Evolutionary conservation across 2,113 vertebrate genomes (phyloP).

Genomic region (Lichenostomus cassidix): DNA sequence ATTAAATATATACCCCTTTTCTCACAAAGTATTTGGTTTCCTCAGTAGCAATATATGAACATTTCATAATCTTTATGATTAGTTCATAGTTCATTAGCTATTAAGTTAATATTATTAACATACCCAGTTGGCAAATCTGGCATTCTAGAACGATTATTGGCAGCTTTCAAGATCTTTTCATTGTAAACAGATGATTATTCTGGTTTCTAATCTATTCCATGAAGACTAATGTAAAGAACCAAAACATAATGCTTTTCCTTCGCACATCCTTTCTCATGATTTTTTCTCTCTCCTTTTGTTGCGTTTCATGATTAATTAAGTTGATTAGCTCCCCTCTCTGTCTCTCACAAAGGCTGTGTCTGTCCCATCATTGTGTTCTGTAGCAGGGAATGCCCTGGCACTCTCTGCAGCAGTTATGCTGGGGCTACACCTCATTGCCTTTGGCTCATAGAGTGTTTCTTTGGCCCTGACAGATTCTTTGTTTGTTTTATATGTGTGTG

Average conservation of each 20-base stretch:
- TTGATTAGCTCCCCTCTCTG: background rate
- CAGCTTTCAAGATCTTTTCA: background rate
- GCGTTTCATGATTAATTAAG: background rate
- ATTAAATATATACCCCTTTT: slow-evolving; percentile 17
- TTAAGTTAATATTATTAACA: slow-evolving; percentile 3
- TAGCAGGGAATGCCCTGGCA: background rate
- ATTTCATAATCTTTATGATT: background rate
- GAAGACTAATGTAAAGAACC: background rate
- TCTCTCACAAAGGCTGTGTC: background rate
- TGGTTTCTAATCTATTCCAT: background rate
- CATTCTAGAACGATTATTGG: background rate
- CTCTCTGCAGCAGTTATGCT: background rate
- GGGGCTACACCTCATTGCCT: background rate
- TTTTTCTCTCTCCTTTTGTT: background rate
- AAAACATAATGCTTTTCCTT: background rate
- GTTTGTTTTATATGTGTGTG: slow-evolving; percentile 9
- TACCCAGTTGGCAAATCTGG: background rate
- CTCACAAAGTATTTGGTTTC: background rate
- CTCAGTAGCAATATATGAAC: background rate
- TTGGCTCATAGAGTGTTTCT: background rate
- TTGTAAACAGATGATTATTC: background rate
- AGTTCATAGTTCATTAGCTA: background rate
- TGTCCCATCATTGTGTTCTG: background rate
- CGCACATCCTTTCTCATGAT: background rate
- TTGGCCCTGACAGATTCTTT: background rate